Evolutionary conservation across 2,888 invertebrate species (phyloP), one percentile per base, ranked within the genome.

Genomic region (Tetanocera ferruginea): DNA sequence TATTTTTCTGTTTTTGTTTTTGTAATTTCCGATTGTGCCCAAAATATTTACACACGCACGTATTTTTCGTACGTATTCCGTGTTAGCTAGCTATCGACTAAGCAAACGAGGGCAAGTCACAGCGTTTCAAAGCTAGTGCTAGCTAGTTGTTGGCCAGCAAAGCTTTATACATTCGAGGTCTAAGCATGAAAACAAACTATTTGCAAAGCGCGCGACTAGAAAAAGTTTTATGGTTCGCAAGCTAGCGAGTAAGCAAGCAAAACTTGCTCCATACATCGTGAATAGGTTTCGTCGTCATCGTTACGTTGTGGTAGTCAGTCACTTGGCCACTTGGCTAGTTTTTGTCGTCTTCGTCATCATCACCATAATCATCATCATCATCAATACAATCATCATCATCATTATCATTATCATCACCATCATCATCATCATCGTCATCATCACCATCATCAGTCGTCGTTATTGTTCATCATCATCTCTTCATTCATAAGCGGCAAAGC

Each of bases 131-230:
- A 31, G 28, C 28, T 34, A 34, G 66, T 66, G 25, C 23, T 60
- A 28, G 25, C 28, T 60, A 60, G 25, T 60, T 60, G 28, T 28
- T 66, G 31, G 66, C 37, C 34, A 66, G 17, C 64, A 34, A 64
- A 34, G 49, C 49, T 25, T 23, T 76, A 76, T 78, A 87, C 87
- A 85, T 85, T 85, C 83, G 82, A 82, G 81, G 86, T 83, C 87
- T 85, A 86, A 80, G 82, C 83, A 86, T 83, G 82, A 82, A 87
- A 82, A 80, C 82, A 82, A 83, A 87, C 87, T 86, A 31, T 75
- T 75, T 60, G 67, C 75, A 31, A 66, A 67, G n/a, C 55, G 66
- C 75, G 55, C 55, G 34, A 55, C 34, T 71, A 71, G 57, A 55
- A 71, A 71, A 37, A 55, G 34, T 34, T 66, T 51, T 19, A 25